phyloP scores from a whole-genome alignment of 2,888 invertebrate genomes.

The Drosophila mercatorum region DNA sequence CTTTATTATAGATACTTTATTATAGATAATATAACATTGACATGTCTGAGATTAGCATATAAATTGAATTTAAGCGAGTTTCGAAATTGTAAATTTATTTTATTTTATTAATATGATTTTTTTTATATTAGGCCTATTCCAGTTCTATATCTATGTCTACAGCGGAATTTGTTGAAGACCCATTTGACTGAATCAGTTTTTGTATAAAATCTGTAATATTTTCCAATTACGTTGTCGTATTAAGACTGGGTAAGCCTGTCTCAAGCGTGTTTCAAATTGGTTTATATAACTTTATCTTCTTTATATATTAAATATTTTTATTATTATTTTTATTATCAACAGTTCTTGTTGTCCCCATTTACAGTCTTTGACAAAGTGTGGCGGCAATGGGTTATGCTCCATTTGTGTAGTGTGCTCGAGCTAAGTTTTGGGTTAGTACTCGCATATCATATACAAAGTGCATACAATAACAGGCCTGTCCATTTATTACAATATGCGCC shows the following conservation, averaged over 20 bases:
- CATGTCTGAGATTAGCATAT: not conserved
- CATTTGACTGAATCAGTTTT: too few species aligned
- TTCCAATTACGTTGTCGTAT: too few species aligned
- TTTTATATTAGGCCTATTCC: too few species aligned
- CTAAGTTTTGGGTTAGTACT: slow-evolving; percentile 58
- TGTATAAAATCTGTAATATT: too few species aligned
- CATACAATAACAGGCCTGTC: slow-evolving; percentile 71
- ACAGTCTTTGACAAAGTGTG: not conserved
- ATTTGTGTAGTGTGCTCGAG: slow-evolving; percentile 36
- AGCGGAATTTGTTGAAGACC: too few species aligned
- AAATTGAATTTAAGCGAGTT: not conserved
- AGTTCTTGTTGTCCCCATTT: not conserved
- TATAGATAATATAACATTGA: not conserved
- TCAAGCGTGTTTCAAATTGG: too few species aligned
- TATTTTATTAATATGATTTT: too few species aligned
- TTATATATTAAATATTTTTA: too few species aligned
- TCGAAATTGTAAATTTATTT: not conserved
- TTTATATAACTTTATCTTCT: too few species aligned
- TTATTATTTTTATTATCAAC: too few species aligned
- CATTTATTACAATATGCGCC: slow-evolving; percentile 80
- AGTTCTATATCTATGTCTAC: too few species aligned
- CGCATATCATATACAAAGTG: slow-evolving; percentile 72
- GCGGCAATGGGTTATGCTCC: slow-evolving; percentile 9
- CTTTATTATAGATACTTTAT: not conserved
- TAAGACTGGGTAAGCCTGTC: too few species aligned